Base-by-base conservation (phyloP, 2,797 vertebrate species). In the Lagocephalus sceleratus region DNA sequence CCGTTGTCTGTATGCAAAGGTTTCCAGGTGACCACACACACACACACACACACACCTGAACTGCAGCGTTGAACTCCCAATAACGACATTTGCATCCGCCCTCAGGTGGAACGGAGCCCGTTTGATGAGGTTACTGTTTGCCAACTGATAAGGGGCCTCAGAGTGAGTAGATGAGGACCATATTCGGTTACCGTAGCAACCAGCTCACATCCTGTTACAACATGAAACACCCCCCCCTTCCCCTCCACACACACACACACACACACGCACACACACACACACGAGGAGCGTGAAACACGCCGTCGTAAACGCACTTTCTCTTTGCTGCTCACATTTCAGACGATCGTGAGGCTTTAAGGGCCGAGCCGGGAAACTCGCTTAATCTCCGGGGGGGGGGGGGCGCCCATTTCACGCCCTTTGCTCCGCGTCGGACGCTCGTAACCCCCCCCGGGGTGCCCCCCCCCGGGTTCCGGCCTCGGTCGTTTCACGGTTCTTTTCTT, bases 261-360 rank as follows among this genome's bases (percentile, higher is more conserved):
- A 16, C 35, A 59, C 47, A 32, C 26, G 16, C 19, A 19, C 29
- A 11, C 51, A 25, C 22, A 56, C 15, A 29, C 51, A 78, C 74
- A 74, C 68, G 64, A 3, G 38, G 2, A 16, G 39, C 68, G 66
- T 75, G 45, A 71, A 57, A 26, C 26, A 26, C 26, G 16, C 2
- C 21, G 40, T 72, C 56, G 57, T 54, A 40, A 64, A 64, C 56
- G 45, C 56, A 22, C 6, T 55, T 73, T 78, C 68, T 22, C 16
- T 10, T 8, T 54, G 53, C 57, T 35, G 58, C 66, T 79, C 68
- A 48, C 32, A 16, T 79, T 60, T 79, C 71, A 49, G 11, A 11
- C 19, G 66, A 25, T 38, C 60, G 6, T 52, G 74, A 55, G 45
- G 52, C 39, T 44, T 42, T 17, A 39, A 40, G 17, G 17, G 22